Evolutionary conservation across 2,888 invertebrate species (phyloP).

Genomic region (Chymomyza procnemis): DNA sequence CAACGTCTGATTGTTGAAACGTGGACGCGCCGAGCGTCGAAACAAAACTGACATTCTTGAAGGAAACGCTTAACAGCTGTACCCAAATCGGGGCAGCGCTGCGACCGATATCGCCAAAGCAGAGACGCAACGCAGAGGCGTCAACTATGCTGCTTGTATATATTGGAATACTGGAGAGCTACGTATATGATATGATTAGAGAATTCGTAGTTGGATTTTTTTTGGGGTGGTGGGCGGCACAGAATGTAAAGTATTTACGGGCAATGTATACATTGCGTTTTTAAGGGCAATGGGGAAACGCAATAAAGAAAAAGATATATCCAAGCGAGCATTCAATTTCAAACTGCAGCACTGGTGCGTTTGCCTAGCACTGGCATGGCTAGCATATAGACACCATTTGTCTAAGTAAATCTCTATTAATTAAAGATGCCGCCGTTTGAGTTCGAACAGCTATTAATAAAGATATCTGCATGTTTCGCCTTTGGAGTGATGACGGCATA

Average conservation of each 20-base stretch:
- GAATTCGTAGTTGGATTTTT: neutral
- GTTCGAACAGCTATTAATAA: too few relatives aligned
- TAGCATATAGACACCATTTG: too few relatives aligned
- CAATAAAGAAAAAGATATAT: constrained; percentile 8
- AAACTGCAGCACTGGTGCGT: too few relatives aligned
- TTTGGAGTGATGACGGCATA: too few relatives aligned
- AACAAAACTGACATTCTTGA: constrained; percentile 69
- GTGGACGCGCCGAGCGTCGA: constrained; percentile 56
- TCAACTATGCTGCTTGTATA: constrained; percentile 3
- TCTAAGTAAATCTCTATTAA: neutral
- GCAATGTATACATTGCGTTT: neutral
- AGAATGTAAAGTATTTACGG: neutral
- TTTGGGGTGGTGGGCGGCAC: neutral
- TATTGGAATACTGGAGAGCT: constrained; percentile 3
- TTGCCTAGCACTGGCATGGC: too few relatives aligned
- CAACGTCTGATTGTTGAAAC: constrained; percentile 37
- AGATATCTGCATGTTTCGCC: too few relatives aligned
- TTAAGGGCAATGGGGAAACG: constrained; percentile 7
- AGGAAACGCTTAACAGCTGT: constrained; percentile 61
- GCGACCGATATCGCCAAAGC: constrained; percentile 16
- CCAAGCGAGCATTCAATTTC: too few relatives aligned
- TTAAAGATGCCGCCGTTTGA: neutral
- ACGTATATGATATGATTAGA: neutral
- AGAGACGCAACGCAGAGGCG: constrained; percentile 11
- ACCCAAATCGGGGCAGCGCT: constrained; percentile 31